Evolutionary conservation across 2,888 invertebrate species (phyloP).

Genomic region (Osmoderma eremita): DNA sequence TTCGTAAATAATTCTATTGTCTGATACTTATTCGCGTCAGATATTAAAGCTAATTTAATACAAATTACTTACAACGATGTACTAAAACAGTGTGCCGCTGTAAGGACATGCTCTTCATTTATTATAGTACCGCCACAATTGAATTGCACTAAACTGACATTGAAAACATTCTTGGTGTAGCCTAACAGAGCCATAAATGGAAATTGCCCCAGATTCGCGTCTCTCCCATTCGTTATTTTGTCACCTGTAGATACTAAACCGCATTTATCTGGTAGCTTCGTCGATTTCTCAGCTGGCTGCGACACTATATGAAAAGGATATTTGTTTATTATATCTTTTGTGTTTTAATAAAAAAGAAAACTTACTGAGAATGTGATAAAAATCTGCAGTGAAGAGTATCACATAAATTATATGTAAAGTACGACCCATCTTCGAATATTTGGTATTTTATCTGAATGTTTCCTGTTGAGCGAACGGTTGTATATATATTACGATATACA

Average conservation of each 20-base stretch:
- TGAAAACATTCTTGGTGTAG: constrained; percentile 55
- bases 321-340: no score
- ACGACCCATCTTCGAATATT: neutral
- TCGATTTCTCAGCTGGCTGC: neutral
- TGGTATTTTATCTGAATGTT: no score
- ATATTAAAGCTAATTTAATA: no score
- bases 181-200: constrained; percentile 70
- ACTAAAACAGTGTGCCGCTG: constrained; percentile 57
- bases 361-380: neutral
- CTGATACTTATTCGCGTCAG: no score
- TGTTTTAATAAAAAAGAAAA: neutral
- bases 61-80: constrained; percentile 28
- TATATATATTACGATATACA: no score
- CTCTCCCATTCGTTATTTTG: constrained; percentile 65
- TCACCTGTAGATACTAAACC: constrained; percentile 44
- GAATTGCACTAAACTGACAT: constrained; percentile 50
- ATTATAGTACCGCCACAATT: constrained; percentile 57
- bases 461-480: no score
- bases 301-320: no score
- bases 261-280: constrained; percentile 46
- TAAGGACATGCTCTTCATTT: constrained; percentile 52
- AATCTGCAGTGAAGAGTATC: neutral
- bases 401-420: neutral
- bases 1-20: no score
- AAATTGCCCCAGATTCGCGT: constrained; percentile 66